These are phyloP conservation scores for Teinopalpus imperialis DNA, from an alignment of 2,888 invertebrate genomes.

Conservation along the genomic window DNA sequence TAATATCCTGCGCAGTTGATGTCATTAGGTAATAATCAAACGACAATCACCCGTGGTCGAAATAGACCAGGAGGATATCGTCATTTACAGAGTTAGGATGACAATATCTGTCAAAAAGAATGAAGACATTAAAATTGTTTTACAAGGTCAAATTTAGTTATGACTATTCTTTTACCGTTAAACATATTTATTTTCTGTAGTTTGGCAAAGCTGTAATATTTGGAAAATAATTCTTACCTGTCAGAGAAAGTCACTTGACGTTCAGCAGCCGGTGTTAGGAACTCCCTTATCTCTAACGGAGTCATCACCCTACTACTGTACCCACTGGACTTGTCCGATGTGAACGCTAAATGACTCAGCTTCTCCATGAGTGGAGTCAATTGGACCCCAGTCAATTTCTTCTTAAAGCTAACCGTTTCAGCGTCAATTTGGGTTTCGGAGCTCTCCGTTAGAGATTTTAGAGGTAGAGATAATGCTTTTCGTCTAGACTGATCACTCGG, in stretches of 20 bases:
- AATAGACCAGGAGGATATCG: too few species aligned
- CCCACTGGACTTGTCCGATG: slow-evolving; percentile 84
- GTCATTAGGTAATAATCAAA: too few species aligned
- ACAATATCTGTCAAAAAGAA: too few species aligned
- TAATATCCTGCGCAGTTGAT: too few species aligned
- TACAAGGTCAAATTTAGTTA: too few species aligned
- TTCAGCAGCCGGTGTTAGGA: slow-evolving; percentile 64
- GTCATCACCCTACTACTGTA: slow-evolving; percentile 87
- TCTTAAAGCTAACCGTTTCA: slow-evolving; percentile 65
- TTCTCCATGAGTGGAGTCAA: slow-evolving; percentile 92
- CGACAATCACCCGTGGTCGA: too few species aligned
- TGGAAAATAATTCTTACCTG: too few species aligned
- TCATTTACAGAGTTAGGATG: too few species aligned
- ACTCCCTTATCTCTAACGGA: slow-evolving; percentile 75
- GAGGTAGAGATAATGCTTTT: slow-evolving; percentile 85
- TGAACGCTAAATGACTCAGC: slow-evolving; percentile 86
- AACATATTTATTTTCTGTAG: too few species aligned
- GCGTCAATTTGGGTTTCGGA: slow-evolving; percentile 61
- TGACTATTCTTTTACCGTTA: too few species aligned
- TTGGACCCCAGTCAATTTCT: slow-evolving; percentile 85
- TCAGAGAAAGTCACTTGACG: slow-evolving; percentile 63
- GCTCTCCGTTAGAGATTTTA: slow-evolving; percentile 84
- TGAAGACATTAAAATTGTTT: too few species aligned
- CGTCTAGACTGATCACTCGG: slow-evolving; percentile 66
- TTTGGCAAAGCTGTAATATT: too few species aligned